Conservation (phyloP, 2,113 vertebrate genomes). For the Apteryx owenii region DNA sequence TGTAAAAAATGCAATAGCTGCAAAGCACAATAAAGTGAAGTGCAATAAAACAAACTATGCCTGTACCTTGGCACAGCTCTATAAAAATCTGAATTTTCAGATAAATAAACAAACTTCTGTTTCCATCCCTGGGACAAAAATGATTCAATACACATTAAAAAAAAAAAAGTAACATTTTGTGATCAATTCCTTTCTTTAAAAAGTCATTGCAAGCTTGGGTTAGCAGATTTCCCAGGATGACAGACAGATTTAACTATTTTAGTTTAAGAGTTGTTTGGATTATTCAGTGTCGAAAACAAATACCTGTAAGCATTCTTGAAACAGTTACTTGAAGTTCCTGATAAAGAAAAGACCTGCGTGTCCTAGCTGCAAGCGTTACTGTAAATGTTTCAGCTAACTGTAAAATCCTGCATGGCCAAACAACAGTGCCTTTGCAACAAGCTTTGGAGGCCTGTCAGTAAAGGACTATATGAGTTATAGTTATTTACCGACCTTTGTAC, state of each 20-base stretch:
- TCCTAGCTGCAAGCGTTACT: background rate
- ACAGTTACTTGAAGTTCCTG: background rate
- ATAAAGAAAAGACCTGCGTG: background rate
- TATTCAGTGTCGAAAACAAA: background rate
- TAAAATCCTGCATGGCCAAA: background rate
- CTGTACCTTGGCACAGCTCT: background rate
- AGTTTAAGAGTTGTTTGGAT: background rate
- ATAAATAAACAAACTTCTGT: background rate
- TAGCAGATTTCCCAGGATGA: background rate
- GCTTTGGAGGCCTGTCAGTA: background rate
- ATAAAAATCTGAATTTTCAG: background rate
- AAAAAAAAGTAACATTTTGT: background rate
- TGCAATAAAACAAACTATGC: no score
- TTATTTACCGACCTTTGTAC: background rate
- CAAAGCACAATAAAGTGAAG: no score
- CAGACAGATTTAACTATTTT: background rate
- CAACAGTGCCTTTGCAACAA: background rate
- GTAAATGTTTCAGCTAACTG: background rate
- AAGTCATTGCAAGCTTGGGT: background rate
- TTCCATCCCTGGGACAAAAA: background rate
- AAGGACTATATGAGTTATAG: background rate
- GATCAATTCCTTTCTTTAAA: background rate
- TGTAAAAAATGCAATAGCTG: no score
- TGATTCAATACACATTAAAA: background rate
- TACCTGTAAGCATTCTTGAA: background rate